Percentiles rank a stretch among this genome's conserved stretches.
Evolutionary conservation across 1,140 invertebrate species (phyloP).

Genomic region (Drosophila tropicalis): DNA sequence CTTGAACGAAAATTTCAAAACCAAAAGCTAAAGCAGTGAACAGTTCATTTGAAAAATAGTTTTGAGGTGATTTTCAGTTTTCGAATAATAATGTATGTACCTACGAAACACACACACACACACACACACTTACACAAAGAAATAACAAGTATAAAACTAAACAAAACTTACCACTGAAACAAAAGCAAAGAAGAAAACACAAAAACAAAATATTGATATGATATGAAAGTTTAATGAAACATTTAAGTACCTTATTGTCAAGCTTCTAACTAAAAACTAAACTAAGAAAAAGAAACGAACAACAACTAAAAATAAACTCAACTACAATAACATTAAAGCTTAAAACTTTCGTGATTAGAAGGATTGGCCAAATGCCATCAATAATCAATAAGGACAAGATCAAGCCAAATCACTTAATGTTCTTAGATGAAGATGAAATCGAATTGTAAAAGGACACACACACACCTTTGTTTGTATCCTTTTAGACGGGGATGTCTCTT

Average conservation of each 20-base stretch:
- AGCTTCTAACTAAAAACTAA: conserved; percentile 57
- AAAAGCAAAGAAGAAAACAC: neutral
- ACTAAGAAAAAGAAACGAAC: neutral
- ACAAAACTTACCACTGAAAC: conserved; percentile 62
- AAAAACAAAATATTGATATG: conserved; percentile 8
- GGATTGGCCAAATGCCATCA: conserved; percentile 1
- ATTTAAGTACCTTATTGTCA: conserved; percentile 70
- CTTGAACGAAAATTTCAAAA: too few relatives aligned
- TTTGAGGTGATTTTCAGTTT: conserved; percentile 45
- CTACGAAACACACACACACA: conserved; percentile 40
- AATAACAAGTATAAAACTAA: conserved; percentile 21
- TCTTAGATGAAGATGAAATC: neutral
- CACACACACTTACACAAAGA: conserved; percentile 27
- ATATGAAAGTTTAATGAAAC: conserved; percentile 68
- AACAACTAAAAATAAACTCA: conserved; percentile 4
- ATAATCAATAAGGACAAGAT: neutral
- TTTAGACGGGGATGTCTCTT: neutral
- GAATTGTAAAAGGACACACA: neutral
- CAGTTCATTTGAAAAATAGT: neutral
- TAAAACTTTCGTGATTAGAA: neutral
- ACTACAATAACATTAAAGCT: neutral
- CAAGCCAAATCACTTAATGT: conserved; percentile 5
- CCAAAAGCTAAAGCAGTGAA: neutral
- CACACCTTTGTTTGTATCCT: neutral
- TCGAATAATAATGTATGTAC: conserved; percentile 58